Percentiles rank a stretch among this genome's conserved stretches.
Conservation (phyloP, 2,888 invertebrate species). For the Celastrina argiolus region DNA sequence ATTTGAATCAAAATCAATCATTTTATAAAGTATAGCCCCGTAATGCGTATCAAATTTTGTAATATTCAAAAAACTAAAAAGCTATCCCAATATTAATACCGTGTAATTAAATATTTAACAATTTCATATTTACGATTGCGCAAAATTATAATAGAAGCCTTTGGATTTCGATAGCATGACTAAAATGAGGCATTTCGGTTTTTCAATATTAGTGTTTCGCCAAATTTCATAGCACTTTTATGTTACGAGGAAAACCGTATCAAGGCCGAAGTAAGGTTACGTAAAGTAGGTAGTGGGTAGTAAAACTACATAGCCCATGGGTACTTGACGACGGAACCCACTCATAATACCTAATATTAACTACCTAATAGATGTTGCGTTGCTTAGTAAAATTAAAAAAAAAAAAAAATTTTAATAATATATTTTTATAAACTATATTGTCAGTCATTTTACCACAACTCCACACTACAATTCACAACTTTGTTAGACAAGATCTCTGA, state of each 20-base stretch:
- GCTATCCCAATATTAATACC: not conserved
- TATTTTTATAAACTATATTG: too few relatives aligned
- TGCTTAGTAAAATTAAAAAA: too few relatives aligned
- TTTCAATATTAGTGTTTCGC: slow-evolving; percentile 43
- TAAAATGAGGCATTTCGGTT: slow-evolving; percentile 46
- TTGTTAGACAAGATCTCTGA: too few relatives aligned
- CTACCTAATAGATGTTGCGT: too few relatives aligned
- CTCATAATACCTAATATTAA: too few relatives aligned
- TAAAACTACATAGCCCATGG: too few relatives aligned
- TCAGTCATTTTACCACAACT: too few relatives aligned
- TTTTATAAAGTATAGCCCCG: too few relatives aligned
- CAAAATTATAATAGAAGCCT: slow-evolving; percentile 26
- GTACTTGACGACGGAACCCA: too few relatives aligned
- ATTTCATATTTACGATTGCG: not conserved
- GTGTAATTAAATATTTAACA: not conserved
- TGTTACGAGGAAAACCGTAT: slow-evolving; percentile 46
- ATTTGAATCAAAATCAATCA: too few relatives aligned
- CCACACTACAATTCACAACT: too few relatives aligned
- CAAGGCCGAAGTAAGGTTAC: slow-evolving; percentile 63
- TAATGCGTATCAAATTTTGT: not conserved
- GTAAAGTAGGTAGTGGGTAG: slow-evolving; percentile 49
- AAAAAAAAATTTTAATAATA: too few relatives aligned
- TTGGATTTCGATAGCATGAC: slow-evolving; percentile 50
- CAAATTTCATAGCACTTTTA: slow-evolving; percentile 53
- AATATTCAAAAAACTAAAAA: not conserved